Evolutionary conservation across 1,140 invertebrate genomes (phyloP).

Genomic region (Laodelphax striatellus): DNA sequence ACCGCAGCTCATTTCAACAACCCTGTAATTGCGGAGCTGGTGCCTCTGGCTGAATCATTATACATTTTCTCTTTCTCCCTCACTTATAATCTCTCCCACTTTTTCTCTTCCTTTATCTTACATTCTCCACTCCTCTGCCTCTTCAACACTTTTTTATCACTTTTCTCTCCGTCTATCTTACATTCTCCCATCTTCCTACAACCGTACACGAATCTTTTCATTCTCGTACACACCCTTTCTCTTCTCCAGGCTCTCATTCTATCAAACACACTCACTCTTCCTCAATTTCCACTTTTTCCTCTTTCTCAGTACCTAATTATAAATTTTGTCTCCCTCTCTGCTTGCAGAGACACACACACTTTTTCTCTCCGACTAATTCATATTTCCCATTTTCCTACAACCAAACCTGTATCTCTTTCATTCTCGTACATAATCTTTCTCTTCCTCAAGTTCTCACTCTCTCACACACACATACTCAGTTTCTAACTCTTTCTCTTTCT

Average conservation of each 20-base stretch:
- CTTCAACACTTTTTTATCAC: not conserved
- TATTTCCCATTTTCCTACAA: not conserved
- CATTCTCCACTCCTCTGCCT: not conserved
- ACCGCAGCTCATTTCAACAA: no score
- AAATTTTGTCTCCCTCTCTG: no score
- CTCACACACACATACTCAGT: no score
- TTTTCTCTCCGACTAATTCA: not conserved
- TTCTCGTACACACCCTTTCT: not conserved
- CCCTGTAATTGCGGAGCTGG: no score
- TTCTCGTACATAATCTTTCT: not conserved
- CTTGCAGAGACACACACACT: no score
- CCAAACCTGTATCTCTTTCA: not conserved
- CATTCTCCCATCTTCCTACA: not conserved
- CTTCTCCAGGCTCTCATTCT: not conserved
- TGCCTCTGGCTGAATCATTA: no score
- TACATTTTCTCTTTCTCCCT: not conserved
- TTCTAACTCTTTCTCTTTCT: not conserved
- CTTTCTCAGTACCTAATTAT: no score
- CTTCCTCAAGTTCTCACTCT: not conserved
- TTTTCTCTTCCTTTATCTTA: not conserved
- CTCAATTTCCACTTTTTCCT: no score
- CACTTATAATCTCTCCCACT: not conserved
- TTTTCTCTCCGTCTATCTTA: not conserved
- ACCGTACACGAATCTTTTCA: not conserved
- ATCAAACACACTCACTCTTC: not conserved